Evolutionary conservation across 2,113 vertebrate species (phyloP).

Genomic region (Spermophilus dauricus): DNA sequence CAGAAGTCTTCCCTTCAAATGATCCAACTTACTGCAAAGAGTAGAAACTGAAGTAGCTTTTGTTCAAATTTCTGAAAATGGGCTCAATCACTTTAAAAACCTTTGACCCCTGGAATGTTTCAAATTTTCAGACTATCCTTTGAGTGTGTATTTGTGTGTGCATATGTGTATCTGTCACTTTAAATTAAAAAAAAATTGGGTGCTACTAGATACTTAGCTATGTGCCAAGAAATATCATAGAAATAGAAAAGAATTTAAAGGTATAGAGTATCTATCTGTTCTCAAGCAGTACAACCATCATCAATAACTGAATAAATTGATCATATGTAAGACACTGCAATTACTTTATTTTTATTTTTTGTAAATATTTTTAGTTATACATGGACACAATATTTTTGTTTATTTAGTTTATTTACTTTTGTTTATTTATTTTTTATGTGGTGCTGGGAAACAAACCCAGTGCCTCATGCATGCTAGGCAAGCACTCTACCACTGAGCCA

Average conservation of each 20-base stretch:
- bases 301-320: neutral
- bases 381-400: no score
- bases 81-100: slow-evolving; percentile 11
- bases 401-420: no score
- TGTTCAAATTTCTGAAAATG: slow-evolving; percentile 45
- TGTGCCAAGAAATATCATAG: neutral
- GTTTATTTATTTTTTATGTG: no score
- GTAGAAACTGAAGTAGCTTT: neutral
- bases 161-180: neutral
- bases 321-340: neutral
- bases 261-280: neutral
- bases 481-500: no score
- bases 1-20: slow-evolving; percentile 42
- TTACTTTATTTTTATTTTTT: no score
- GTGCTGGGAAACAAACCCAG: no score
- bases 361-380: no score
- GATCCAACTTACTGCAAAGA: slow-evolving; percentile 40
- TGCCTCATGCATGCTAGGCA: no score
- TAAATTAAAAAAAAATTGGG: slow-evolving; percentile 5
- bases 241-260: slow-evolving; percentile 22
- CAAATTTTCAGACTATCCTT: slow-evolving; percentile 7
- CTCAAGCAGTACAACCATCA: neutral
- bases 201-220: neutral
- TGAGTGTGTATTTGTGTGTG: neutral
- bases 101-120: neutral